Percentiles rank a stretch among this genome's conserved stretches.
These are phyloP conservation scores for Ophion obscuratus DNA, from an alignment of 2,888 invertebrate genomes.

Conservation along the genomic window DNA sequence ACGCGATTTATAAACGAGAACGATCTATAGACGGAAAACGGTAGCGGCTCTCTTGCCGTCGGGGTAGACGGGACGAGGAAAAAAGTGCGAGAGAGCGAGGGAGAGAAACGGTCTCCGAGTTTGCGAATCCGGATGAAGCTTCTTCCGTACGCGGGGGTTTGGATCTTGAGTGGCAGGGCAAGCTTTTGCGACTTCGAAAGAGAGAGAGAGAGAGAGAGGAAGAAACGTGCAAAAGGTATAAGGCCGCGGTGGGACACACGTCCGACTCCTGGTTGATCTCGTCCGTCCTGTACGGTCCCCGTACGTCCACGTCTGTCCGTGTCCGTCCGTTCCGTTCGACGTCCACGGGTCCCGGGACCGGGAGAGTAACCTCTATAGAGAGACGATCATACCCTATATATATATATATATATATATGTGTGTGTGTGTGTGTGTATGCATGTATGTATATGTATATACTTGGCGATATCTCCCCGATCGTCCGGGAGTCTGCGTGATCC, in stretches of 20 bases:
- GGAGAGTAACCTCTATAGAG: slow-evolving; percentile 38
- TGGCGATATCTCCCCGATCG: slow-evolving; percentile 45
- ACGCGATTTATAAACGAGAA: slow-evolving; percentile 29
- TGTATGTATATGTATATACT: slow-evolving; percentile 28
- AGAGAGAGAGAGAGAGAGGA: slow-evolving; percentile 31
- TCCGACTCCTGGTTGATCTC: slow-evolving; percentile 71
- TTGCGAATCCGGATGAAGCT: slow-evolving; percentile 63
- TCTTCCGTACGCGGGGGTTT: slow-evolving; percentile 61
- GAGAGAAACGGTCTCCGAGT: slow-evolving; percentile 34
- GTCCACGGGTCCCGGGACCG: slow-evolving; percentile 64
- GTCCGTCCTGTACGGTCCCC: slow-evolving; percentile 73
- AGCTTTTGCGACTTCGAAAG: slow-evolving; percentile 54
- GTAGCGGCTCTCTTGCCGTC: slow-evolving; percentile 38
- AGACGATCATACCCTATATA: slow-evolving; percentile 29
- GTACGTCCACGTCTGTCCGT: slow-evolving; percentile 75
- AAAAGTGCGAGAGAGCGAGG: slow-evolving; percentile 26
- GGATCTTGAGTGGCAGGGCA: slow-evolving; percentile 51
- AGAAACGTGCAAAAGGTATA: slow-evolving; percentile 66
- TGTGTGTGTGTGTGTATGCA: background rate
- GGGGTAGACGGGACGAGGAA: slow-evolving; percentile 19
- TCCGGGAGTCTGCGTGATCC: slow-evolving; percentile 67
- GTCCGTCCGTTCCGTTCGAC: slow-evolving; percentile 71
- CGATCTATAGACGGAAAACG: slow-evolving; percentile 66
- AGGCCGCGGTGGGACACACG: slow-evolving; percentile 68
- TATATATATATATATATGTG: slow-evolving; percentile 16